Evolutionary conservation across 2,888 invertebrate genomes (phyloP), one percentile per base, ranked within the genome.

Genomic region (Acanthosoma haemorrhoidale): DNA sequence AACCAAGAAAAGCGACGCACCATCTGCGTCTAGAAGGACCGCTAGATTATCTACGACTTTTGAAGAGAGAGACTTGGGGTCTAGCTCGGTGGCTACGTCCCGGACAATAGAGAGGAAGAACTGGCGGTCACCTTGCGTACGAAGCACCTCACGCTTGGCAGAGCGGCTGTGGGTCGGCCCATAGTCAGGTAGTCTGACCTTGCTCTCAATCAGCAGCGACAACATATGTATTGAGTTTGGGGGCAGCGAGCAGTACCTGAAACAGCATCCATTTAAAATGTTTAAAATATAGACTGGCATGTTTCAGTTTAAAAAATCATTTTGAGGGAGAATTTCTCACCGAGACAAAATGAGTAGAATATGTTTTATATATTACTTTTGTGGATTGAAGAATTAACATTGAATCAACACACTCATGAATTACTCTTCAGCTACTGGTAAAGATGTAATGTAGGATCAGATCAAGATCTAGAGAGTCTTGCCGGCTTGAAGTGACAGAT

Each of bases 61-160:
- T 64, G 80, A 78, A 34, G 82, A 82, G 41, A 84, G 76, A 70
- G 80, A 81, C 75, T 79, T 79, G 9, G 83, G 78, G 76, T 83
- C 82, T 67, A 84, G 78, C 74, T 83, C 84, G 61, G 82, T 82
- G 32, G 83, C 82, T 61, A 83, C 82, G 75, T 84, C 84, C 71
- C 83, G 80, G 25, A 83, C 82, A 72, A 82, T 81, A 74, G 82
- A 81, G 71, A 83, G 78, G 75, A 83, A 82, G 76, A 84, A 84
- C 71, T 82, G 82, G 32, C 80, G 75, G 74, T 83, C 83, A 72
- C 82, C 82, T 74, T 77, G 77, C 15, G 73, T 72, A 41, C 76
- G 73, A 32, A 77, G 76, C 64, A 77, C 75, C 59, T 79, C 79
- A 5, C 78, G 75, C 76, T 83, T 83, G 57, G 80, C 77, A 61